Evolutionary conservation across 2,797 vertebrate genomes (phyloP), one percentile per base, ranked within the genome.

Genomic region (Sebastes kiyomatsui): DNA sequence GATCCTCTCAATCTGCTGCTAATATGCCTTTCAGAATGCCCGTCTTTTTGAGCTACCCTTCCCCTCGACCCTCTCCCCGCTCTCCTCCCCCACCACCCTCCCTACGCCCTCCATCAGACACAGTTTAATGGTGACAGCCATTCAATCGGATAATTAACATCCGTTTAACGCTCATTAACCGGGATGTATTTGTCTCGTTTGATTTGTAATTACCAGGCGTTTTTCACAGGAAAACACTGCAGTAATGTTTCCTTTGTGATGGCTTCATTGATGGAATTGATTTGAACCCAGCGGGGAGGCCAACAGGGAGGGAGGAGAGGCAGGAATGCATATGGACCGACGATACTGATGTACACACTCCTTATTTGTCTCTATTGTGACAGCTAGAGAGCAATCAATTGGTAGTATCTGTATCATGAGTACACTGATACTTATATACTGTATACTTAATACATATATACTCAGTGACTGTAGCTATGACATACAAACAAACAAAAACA

Each of bases 81-180:
- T n/a, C 25, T 12, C 62, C 67, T 22, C 27, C 30, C 18, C 59
- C 38, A 7, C n/a, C 23, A 14, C 35, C 38, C 61, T 79, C 33
- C 73, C 83, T 66, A 59, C 78, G 74, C 68, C 67, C 73, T 90
- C 91, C 90, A 92, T 96, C 92, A 95, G 91, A 90, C 92, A 89
- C 78, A 86, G 90, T 94, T 91, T 94, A 90, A 94, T 92, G 87
- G 91, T 93, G 93, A 95, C 95, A 96, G 94, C 90, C 94, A 92
- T 94, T 96, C 92, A 95, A 93, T 95, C 92, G 94, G 93, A 95
- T 95, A 96, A 96, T 96, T 95, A 96, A 92, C 91, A 92, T 87
- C 91, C 88, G 82, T 94, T 95, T 95, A 96, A 94, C 88, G 92
- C 92, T 95, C 95, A 95, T 96, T 96, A 94, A 90, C 88, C 79